Evolutionary conservation across 2,888 invertebrate species (phyloP).

Genomic region (Amphiduros pacificus): DNA sequence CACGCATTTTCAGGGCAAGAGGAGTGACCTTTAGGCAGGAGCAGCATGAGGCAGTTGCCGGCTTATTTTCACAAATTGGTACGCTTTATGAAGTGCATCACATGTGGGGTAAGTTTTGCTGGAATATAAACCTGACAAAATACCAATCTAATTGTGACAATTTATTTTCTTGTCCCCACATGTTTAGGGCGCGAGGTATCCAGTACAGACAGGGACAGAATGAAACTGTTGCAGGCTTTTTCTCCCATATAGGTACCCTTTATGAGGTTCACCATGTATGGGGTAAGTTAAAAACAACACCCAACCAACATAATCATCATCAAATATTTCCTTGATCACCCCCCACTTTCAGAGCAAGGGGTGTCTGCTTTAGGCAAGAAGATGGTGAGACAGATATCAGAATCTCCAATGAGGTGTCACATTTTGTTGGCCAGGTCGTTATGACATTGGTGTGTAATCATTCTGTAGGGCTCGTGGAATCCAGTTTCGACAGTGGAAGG

Average conservation of each 20-base stretch:
- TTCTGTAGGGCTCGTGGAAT: constrained; percentile 80
- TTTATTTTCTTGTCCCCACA: neutral
- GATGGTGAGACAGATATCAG: too few relatives aligned
- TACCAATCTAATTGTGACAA: neutral
- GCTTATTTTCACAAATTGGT: constrained; percentile 97
- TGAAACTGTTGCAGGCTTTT: constrained; percentile 95
- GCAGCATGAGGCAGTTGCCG: constrained; percentile 93
- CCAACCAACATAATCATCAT: too few relatives aligned
- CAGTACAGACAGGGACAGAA: constrained; percentile 84
- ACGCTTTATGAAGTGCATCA: constrained; percentile 97
- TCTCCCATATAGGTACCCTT: constrained; percentile 93
- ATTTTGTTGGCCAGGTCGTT: too few relatives aligned
- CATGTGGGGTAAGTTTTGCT: constrained; percentile 86
- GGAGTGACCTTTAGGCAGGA: constrained; percentile 85
- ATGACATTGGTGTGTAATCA: neutral
- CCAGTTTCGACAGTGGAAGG: constrained; percentile 81
- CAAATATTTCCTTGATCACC: too few relatives aligned
- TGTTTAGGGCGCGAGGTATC: constrained; percentile 82
- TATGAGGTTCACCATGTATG: constrained; percentile 99
- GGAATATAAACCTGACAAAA: neutral
- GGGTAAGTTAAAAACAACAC: too few relatives aligned
- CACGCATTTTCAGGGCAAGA: constrained; percentile 81
- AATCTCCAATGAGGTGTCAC: too few relatives aligned
- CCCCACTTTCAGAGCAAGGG: too few relatives aligned
- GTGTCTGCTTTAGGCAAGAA: too few relatives aligned